These are phyloP conservation scores for Ancistrus triradiatus DNA, from an alignment of 2,113 vertebrate species.

Conservation along the genomic window DNA sequence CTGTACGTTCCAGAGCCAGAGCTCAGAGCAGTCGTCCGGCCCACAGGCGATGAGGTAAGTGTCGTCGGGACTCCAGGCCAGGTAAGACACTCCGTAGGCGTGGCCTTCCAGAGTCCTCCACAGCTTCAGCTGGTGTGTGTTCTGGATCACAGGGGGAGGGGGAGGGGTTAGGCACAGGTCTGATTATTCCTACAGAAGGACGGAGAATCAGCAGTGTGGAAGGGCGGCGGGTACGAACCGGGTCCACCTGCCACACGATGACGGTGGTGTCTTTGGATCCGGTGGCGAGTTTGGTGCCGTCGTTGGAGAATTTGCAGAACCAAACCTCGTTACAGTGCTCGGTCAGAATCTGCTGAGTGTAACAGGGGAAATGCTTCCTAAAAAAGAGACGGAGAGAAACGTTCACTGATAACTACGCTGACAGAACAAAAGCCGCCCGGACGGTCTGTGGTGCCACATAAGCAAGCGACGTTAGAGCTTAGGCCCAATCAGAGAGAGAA, in stretches of 20 bases:
- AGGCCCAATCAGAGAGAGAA: no score
- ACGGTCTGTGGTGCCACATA: no score
- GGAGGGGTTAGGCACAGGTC: no score
- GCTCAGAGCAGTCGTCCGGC: constrained; percentile 97
- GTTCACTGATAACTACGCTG: no score
- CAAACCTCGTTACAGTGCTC: constrained; percentile 99
- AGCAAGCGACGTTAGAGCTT: no score
- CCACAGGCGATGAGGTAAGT: constrained; percentile 96
- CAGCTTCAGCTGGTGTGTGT: constrained; percentile 93
- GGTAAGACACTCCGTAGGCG: constrained; percentile 93
- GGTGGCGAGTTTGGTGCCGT: constrained; percentile 97
- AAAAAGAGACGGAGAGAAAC: constrained; percentile 9
- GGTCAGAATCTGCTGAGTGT: constrained; percentile 97
- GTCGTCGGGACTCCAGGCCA: constrained; percentile 98
- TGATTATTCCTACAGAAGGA: no score
- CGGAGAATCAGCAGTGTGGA: no score
- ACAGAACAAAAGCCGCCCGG: no score
- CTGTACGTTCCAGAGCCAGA: constrained; percentile 99
- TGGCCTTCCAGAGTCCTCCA: constrained; percentile 95
- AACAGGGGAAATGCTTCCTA: constrained; percentile 99
- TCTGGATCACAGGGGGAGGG: constrained; percentile 59
- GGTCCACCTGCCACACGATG: constrained; percentile 98
- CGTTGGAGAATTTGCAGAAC: constrained; percentile 99
- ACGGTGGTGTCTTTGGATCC: constrained; percentile 99
- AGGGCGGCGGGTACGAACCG: constrained; percentile 82